phyloP scores from a whole-genome alignment of 2,797 vertebrate species.

The Melopsittacus undulatus region DNA sequence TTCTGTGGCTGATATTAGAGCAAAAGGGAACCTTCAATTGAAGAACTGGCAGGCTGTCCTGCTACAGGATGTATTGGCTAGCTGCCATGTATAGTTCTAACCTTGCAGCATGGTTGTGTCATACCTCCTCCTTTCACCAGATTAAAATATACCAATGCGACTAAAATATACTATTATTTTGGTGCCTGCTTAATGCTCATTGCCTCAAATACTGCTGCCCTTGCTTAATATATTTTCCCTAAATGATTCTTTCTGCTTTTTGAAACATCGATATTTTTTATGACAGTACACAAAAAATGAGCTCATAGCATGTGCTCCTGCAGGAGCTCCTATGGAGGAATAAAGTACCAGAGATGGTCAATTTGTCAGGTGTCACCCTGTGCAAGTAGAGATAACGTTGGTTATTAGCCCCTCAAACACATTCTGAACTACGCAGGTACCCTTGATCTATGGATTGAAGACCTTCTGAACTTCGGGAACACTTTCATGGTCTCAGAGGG shows the following conservation, averaged over 20 bases:
- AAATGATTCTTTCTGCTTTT: neutral
- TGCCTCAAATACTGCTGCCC: neutral
- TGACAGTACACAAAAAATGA: neutral
- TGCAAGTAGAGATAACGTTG: neutral
- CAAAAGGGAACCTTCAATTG: neutral
- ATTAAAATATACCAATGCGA: neutral
- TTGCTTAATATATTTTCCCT: neutral
- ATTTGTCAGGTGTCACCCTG: neutral
- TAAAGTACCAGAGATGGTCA: neutral
- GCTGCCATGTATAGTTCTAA: neutral
- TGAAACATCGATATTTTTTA: neutral
- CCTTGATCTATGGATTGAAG: neutral
- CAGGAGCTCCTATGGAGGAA: neutral
- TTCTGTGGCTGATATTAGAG: neutral
- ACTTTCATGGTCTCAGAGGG: neutral
- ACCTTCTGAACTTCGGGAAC: neutral
- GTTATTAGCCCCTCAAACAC: neutral
- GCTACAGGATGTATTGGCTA: neutral
- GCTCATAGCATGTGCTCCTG: neutral
- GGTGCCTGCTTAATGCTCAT: neutral
- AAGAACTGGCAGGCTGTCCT: neutral
- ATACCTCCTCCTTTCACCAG: neutral
- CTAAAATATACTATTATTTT: neutral
- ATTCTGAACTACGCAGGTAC: neutral
- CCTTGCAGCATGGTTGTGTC: neutral